A percentile compares a stretch with the other conserved stretches of the same genome.
phyloP scores from a whole-genome alignment of 2,888 invertebrate genomes.

The Desoria tigrina region DNA sequence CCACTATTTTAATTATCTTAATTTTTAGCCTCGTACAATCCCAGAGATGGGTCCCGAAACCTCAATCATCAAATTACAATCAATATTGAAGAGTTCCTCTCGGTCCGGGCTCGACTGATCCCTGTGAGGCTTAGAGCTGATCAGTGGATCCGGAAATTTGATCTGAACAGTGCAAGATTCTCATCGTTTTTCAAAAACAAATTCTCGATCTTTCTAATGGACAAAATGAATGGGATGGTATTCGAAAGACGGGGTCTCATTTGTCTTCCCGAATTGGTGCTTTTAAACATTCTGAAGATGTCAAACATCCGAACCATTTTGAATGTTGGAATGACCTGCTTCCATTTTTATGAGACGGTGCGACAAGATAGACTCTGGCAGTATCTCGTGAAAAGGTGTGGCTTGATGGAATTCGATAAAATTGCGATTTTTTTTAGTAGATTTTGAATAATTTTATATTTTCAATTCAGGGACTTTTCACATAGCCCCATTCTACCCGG shows the following conservation, averaged over 20 bases:
- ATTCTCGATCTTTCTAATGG: slow-evolving; percentile 11
- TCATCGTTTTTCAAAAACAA: slow-evolving; percentile 15
- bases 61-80: slow-evolving; percentile 10
- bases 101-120: not conserved
- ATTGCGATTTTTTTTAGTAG: not conserved
- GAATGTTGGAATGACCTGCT: not conserved
- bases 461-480: slow-evolving; percentile 17
- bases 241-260: slow-evolving; percentile 10
- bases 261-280: not conserved
- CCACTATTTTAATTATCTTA: not conserved
- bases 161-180: slow-evolving; percentile 9
- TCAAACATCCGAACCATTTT: not conserved
- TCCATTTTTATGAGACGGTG: not conserved
- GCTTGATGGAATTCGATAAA: not conserved
- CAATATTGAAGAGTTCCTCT: slow-evolving; percentile 19
- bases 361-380: slow-evolving; percentile 10
- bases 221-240: slow-evolving; percentile 9
- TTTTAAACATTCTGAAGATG: slow-evolving; percentile 14
- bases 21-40: not conserved
- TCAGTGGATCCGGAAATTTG: slow-evolving; percentile 14
- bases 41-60: not conserved
- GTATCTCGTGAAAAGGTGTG: slow-evolving; percentile 7
- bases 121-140: slow-evolving; percentile 1
- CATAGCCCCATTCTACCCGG: not conserved
- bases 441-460: not conserved